A percentile compares a stretch with the other conserved stretches of the same genome.
Evolutionary conservation across 1,140 invertebrate genomes (phyloP).

Genomic region (Drosophila sulfurigaster): DNA sequence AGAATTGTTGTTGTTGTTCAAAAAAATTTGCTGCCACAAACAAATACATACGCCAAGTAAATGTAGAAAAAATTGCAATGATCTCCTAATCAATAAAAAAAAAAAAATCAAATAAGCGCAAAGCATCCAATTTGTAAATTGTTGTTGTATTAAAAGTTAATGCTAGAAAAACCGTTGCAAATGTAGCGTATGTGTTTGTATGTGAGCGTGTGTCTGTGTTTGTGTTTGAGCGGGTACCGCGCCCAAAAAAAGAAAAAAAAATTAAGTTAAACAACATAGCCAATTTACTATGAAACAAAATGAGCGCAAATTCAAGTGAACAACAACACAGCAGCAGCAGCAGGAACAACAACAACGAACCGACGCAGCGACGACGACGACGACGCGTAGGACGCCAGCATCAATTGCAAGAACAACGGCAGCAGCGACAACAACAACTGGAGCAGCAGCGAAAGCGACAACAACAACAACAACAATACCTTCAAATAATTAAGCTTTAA

Average conservation of each 20-base stretch:
- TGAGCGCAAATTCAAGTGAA: constrained; percentile 49
- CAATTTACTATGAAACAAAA: constrained; percentile 51
- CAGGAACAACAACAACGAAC: constrained; percentile 13
- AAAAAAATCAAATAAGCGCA: constrained; percentile 13
- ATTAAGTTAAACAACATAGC: constrained; percentile 47
- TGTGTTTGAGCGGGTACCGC: constrained; percentile 36
- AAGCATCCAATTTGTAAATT: constrained; percentile 5
- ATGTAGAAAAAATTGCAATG: constrained; percentile 28
- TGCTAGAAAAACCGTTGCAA: constrained; percentile 16
- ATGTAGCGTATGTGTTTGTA: constrained; percentile 16
- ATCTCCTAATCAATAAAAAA: constrained; percentile 26
- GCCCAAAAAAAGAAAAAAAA: constrained; percentile 25
- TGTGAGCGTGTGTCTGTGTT: constrained; percentile 15
- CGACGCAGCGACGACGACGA: constrained; percentile 5
- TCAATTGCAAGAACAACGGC: constrained; percentile 38
- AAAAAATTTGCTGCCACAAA: constrained; percentile 16
- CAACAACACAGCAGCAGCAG: constrained; percentile 18
- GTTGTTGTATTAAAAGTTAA: constrained; percentile 15
- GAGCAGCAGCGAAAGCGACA: constrained; percentile 17
- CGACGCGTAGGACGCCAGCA: constrained; percentile 46
- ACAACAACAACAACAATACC: constrained; percentile 29
- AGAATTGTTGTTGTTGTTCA: constrained; percentile 28
- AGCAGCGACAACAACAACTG: background rate
- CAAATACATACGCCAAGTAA: constrained; percentile 23
- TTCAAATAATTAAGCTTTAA: constrained; percentile 32